These are phyloP conservation scores for Achlya flavicornis DNA, from an alignment of 2,888 invertebrate species.

Conservation along the genomic window DNA sequence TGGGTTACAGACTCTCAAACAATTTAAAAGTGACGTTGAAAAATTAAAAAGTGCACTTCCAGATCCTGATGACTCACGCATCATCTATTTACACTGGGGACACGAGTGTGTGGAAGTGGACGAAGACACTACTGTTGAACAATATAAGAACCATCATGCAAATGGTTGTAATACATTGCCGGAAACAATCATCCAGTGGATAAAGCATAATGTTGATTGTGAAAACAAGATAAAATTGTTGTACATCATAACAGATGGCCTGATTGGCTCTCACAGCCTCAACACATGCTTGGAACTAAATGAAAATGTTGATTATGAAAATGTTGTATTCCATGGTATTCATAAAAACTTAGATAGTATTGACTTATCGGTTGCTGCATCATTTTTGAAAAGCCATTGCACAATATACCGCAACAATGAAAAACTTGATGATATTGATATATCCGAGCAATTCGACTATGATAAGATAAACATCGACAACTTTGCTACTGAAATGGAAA, in stretches of 20 bases:
- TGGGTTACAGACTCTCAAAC: slow-evolving; percentile 34
- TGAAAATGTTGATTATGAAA: slow-evolving; percentile 40
- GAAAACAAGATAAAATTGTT: slow-evolving; percentile 37
- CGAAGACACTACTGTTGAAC: slow-evolving; percentile 23
- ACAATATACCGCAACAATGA: slow-evolving; percentile 39
- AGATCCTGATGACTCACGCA: slow-evolving; percentile 23
- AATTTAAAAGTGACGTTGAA: slow-evolving; percentile 37
- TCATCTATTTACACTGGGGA: slow-evolving; percentile 47
- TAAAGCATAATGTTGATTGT: slow-evolving; percentile 21
- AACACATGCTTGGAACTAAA: slow-evolving; percentile 33
- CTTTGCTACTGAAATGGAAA: slow-evolving; percentile 39
- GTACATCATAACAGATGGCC: slow-evolving; percentile 47
- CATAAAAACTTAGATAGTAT: slow-evolving; percentile 20
- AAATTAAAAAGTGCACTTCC: slow-evolving; percentile 27
- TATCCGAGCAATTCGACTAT: slow-evolving; percentile 47
- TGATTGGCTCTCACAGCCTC: slow-evolving; percentile 18
- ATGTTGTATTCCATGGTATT: slow-evolving; percentile 41
- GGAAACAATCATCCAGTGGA: slow-evolving; percentile 26
- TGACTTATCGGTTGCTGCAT: slow-evolving; percentile 35
- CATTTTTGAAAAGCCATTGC: slow-evolving; percentile 40
- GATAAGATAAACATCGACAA: slow-evolving; percentile 39
- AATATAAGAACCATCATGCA: background rate
- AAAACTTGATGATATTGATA: slow-evolving; percentile 36
- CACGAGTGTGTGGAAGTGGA: slow-evolving; percentile 34
- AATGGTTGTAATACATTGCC: slow-evolving; percentile 21